Evolutionary conservation across 2,888 invertebrate genomes (phyloP), one percentile per base, ranked within the genome.

Genomic region (Aporophyla nigra): DNA sequence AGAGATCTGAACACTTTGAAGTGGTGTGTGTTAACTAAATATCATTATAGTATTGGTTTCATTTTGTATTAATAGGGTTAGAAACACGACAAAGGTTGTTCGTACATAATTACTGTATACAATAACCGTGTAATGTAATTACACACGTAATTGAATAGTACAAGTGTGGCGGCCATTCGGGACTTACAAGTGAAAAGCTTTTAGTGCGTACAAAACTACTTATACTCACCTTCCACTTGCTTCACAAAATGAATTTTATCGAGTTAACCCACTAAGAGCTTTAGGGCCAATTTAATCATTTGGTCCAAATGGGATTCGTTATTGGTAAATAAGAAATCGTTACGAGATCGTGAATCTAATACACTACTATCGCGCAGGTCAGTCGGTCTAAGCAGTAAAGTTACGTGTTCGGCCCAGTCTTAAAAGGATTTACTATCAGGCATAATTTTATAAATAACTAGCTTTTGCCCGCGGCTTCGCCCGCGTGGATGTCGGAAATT

Each of bases 151-250:
- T 91, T 91, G 92, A 91, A 91, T 90, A 89, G 83, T 85, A 90
- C 89, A 85, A 90, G 84, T 92, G 87, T 88, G 89, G 89, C 86
- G 86, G 88, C 89, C 86, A 89, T 90, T 91, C 86, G 88, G 83
- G 86, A 88, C 87, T 89, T 87, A 84, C 87, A 89, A 78, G 86
- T 84, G 86, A 89, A 92, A 93, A 93, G 92, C 93, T 94, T 94
- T 94, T 93, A 93, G 91, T 91, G 89, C 90, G 89, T 91, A 92
- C 91, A 89, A 91, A 93, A 93, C 93, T 93, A 92, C 92, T 92
- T 90, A 91, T 87, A 91, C 89, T 86, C 85, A 89, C 90, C 90
- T 91, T 90, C 89, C 88, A 88, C 88, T 91, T 90, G 86, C 88
- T 89, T 87, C 89, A 89, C 90, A 83, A 91, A 93, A 93, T 93